These are phyloP conservation scores for Bombus balteatus DNA, from an alignment of 1,140 invertebrate species.

Conservation along the genomic window DNA sequence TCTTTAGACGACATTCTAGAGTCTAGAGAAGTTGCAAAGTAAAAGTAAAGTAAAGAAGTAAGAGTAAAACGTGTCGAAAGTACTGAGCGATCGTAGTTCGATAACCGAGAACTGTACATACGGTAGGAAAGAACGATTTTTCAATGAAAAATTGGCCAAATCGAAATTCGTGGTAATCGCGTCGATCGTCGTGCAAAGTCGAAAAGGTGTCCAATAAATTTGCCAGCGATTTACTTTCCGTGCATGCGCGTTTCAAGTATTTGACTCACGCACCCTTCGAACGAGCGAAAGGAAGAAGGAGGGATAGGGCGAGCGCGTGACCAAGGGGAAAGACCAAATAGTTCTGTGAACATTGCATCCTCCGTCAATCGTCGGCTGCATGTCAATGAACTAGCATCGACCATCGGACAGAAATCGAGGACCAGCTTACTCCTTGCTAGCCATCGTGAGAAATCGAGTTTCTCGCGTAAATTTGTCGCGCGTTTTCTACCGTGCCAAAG, in stretches of 20 bases:
- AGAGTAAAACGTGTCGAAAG: neutral
- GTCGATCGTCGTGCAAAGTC: neutral
- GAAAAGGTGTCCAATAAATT: slow-evolving; percentile 29
- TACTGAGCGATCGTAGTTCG: neutral
- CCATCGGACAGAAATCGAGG: slow-evolving; percentile 15
- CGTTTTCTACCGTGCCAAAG: slow-evolving; percentile 16
- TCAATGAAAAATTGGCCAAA: neutral
- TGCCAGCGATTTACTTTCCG: slow-evolving; percentile 28
- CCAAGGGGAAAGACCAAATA: slow-evolving; percentile 57
- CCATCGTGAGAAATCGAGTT: slow-evolving; percentile 56
- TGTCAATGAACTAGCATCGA: slow-evolving; percentile 64
- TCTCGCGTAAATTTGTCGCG: slow-evolving; percentile 50
- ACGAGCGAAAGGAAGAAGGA: slow-evolving; percentile 20
- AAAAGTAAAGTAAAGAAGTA: no score
- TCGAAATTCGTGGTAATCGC: neutral
- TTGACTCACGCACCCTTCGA: slow-evolving; percentile 56
- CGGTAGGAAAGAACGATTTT: neutral
- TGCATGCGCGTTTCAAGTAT: slow-evolving; percentile 51
- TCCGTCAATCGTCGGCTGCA: slow-evolving; percentile 68
- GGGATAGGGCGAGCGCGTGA: slow-evolving; percentile 3
- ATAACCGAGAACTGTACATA: neutral
- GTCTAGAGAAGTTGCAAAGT: no score
- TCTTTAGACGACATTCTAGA: neutral
- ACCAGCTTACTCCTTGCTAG: neutral
- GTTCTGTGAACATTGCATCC: slow-evolving; percentile 69